A percentile compares a stretch with the other conserved stretches of the same genome.
phyloP scores from a whole-genome alignment of 2,113 vertebrate genomes.

The Caretta caretta region DNA sequence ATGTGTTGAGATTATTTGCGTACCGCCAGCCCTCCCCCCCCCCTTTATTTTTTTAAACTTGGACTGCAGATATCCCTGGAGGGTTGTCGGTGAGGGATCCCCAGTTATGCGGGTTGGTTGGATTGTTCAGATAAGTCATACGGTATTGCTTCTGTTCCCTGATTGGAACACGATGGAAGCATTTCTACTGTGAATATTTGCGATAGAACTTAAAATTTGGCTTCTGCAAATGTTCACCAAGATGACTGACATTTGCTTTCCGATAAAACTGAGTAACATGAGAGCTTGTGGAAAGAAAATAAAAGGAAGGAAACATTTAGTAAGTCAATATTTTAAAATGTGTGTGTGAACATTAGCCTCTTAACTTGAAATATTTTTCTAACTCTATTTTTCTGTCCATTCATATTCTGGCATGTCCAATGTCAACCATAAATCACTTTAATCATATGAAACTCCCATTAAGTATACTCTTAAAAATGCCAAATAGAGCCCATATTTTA shows the following conservation, averaged over 20 bases:
- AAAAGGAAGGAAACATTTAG: neutral
- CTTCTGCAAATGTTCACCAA: neutral
- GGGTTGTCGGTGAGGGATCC: neutral
- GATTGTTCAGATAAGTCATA: neutral
- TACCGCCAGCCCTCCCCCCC: too few species aligned
- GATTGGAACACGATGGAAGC: neutral
- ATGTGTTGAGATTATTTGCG: neutral
- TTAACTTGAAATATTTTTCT: slow-evolving; percentile 18
- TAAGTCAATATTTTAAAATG: neutral
- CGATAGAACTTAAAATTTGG: neutral
- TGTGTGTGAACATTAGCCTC: neutral
- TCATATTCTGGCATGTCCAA: neutral
- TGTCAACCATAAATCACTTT: neutral
- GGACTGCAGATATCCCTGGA: neutral
- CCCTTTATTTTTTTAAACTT: neutral
- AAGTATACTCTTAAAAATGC: neutral
- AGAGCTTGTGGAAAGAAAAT: neutral
- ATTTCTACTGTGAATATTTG: neutral
- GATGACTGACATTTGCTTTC: neutral
- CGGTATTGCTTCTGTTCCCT: neutral
- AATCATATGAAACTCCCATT: neutral
- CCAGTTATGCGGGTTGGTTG: neutral
- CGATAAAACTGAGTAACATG: neutral
- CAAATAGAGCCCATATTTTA: neutral
- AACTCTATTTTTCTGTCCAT: slow-evolving; percentile 17